phyloP scores from a whole-genome alignment of 2,113 vertebrate species.

The Anarhynchus alexandrinus region DNA sequence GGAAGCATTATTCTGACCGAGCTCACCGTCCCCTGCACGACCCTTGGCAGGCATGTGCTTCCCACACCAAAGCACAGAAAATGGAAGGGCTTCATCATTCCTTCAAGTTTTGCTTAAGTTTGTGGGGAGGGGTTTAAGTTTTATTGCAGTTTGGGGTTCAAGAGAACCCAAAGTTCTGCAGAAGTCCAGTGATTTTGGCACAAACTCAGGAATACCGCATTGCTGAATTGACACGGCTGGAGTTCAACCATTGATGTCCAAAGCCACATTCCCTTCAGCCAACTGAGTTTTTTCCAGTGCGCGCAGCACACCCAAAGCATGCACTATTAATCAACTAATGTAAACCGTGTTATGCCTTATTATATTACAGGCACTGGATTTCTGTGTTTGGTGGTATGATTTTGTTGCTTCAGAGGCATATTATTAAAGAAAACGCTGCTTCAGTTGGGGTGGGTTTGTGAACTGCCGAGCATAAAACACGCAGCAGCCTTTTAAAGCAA shows the following conservation, averaged over 20 bases:
- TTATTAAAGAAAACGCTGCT: neutral
- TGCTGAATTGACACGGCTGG: neutral
- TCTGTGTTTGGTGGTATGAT: neutral
- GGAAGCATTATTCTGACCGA: neutral
- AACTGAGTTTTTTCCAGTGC: neutral
- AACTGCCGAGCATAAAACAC: neutral
- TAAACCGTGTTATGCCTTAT: conserved; percentile 1
- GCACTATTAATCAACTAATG: neutral
- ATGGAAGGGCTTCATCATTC: neutral
- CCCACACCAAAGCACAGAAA: neutral
- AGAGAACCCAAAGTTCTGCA: neutral
- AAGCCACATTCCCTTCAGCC: neutral
- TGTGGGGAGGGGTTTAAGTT: neutral
- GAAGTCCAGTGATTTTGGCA: neutral
- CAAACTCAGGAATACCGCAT: neutral
- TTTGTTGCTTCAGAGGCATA: neutral
- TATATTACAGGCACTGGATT: conserved; percentile 11
- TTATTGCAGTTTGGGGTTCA: neutral
- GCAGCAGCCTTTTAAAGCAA: neutral
- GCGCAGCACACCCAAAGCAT: conserved; percentile 20
- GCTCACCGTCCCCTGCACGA: neutral
- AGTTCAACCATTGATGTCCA: neutral
- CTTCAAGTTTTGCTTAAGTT: neutral
- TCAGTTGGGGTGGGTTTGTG: neutral
- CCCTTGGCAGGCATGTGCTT: neutral